Percentiles rank a stretch among this genome's conserved stretches.
phyloP scores from a whole-genome alignment of 2,888 invertebrate species.

The Leucania comma region DNA sequence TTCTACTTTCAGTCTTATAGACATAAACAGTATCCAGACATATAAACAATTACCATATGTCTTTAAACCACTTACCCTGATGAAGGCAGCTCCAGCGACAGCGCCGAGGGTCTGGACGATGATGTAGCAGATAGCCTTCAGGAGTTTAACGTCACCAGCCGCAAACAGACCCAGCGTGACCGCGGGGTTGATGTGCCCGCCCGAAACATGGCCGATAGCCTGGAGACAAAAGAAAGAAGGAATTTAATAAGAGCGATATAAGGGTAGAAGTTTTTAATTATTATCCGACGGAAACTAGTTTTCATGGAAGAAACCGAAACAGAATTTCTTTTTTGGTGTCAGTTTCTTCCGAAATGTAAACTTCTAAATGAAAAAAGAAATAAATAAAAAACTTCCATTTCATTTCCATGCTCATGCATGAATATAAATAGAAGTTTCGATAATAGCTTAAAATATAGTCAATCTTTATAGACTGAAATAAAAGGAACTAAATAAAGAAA shows the following conservation, averaged over 20 bases:
- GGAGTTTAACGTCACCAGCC: slow-evolving; percentile 95
- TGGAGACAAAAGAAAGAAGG: slow-evolving; percentile 80
- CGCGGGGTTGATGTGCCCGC: slow-evolving; percentile 98
- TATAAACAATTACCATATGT: neutral
- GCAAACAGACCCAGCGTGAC: slow-evolving; percentile 96
- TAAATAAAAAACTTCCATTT: no score
- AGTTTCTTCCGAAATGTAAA: no score
- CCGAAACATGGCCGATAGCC: slow-evolving; percentile 96
- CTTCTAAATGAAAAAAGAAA: no score
- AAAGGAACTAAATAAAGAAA: no score
- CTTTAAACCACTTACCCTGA: slow-evolving; percentile 90
- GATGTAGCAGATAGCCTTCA: slow-evolving; percentile 95
- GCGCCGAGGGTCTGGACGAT: slow-evolving; percentile 95
- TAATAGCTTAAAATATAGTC: no score
- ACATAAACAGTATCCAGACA: no score
- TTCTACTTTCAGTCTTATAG: neutral
- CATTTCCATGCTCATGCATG: no score
- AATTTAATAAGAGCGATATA: slow-evolving; percentile 1
- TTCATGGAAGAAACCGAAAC: no score
- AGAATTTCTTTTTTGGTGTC: no score
- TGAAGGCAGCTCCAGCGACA: slow-evolving; percentile 94
- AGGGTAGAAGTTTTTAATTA: neutral
- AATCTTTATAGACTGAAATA: no score
- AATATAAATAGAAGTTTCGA: no score
- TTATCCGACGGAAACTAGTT: no score